These are phyloP conservation scores for Nebria brevicollis DNA, from an alignment of 2,888 invertebrate genomes.

Conservation along the genomic window DNA sequence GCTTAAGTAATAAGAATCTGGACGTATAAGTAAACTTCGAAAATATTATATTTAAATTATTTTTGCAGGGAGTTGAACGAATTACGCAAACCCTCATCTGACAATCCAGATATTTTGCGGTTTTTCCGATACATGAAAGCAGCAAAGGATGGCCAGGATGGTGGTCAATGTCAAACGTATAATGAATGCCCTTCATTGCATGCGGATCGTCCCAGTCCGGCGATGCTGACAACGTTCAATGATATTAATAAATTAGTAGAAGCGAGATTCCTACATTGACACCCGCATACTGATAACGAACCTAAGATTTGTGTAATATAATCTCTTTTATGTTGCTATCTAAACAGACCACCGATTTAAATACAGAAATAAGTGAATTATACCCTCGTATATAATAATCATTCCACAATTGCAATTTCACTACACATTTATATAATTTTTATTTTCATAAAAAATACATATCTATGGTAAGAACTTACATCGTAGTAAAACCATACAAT, in stretches of 20 bases:
- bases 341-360: not conserved
- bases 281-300: not conserved
- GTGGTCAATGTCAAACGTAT: slow-evolving; percentile 76
- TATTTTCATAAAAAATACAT: no score
- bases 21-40: not conserved
- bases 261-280: slow-evolving; percentile 72
- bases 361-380: not conserved
- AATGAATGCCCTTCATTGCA: slow-evolving; percentile 72
- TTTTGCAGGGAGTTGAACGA: slow-evolving; percentile 83
- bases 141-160: slow-evolving; percentile 87
- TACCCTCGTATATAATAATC: not conserved
- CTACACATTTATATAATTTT: no score
- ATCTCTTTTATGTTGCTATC: slow-evolving; percentile 18
- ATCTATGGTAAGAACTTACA: no score
- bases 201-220: slow-evolving; percentile 75
- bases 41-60: not conserved
- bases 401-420: no score
- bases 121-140: slow-evolving; percentile 93
- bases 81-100: slow-evolving; percentile 82
- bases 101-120: slow-evolving; percentile 86
- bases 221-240: slow-evolving; percentile 87
- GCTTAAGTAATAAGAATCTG: no score
- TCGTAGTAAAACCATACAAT: no score
- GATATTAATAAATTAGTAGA: slow-evolving; percentile 89
- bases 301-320: no score